Percentiles rank a stretch among this genome's conserved stretches.
Conservation (phyloP, 2,888 invertebrate genomes). For the Yponomeuta sedellus region DNA sequence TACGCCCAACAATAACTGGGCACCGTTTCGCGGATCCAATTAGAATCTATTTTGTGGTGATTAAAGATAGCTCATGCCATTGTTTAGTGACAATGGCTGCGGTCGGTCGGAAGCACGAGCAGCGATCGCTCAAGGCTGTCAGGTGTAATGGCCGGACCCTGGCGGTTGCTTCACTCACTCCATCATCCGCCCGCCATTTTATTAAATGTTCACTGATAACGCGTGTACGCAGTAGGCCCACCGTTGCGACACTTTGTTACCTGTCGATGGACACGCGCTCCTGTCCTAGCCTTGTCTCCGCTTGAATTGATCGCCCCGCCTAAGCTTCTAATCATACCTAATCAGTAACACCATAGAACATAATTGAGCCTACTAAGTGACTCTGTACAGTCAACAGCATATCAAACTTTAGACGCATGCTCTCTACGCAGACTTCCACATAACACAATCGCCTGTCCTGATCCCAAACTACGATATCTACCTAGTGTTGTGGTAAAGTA, state of each 20-base stretch:
- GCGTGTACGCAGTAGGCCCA: slow-evolving; percentile 31
- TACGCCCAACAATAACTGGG: slow-evolving; percentile 30
- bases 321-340: slow-evolving; percentile 2
- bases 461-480: too few relatives aligned
- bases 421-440: too few relatives aligned
- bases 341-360: slow-evolving; percentile 4
- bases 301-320: slow-evolving; percentile 25
- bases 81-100: slow-evolving; percentile 63
- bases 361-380: not conserved
- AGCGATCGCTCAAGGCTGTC: slow-evolving; percentile 69
- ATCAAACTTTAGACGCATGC: too few relatives aligned
- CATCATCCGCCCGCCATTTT: slow-evolving; percentile 58
- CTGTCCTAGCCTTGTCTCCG: slow-evolving; percentile 19
- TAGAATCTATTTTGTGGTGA: slow-evolving; percentile 66
- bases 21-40: slow-evolving; percentile 65
- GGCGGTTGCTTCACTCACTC: slow-evolving; percentile 44
- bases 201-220: slow-evolving; percentile 59
- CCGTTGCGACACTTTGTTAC: slow-evolving; percentile 55
- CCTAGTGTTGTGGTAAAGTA: too few relatives aligned
- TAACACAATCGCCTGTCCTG: too few relatives aligned
- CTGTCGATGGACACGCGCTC: slow-evolving; percentile 40
- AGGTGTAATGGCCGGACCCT: slow-evolving; percentile 59
- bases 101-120: slow-evolving; percentile 48
- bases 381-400: not conserved
- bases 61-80: slow-evolving; percentile 64